A percentile compares a stretch with the other conserved stretches of the same genome.
Conservation (phyloP, 2,113 vertebrate species). For the Zosterops hypoxanthus region DNA sequence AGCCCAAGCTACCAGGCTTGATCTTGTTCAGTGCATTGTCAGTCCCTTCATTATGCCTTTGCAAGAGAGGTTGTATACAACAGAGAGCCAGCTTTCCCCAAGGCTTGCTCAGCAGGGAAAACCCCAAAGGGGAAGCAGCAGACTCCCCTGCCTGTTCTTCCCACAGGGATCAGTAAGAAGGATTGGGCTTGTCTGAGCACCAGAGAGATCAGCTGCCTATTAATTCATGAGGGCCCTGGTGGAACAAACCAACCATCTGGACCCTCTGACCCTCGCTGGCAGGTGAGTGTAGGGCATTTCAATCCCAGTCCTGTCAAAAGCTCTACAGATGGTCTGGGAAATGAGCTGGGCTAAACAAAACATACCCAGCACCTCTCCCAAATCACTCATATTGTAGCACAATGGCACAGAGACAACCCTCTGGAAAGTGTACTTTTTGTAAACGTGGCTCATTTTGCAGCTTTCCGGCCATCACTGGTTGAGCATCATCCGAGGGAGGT, state of each 20-base stretch:
- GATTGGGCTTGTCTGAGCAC: constrained; percentile 1
- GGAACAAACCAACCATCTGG: not conserved
- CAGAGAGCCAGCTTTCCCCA: not conserved
- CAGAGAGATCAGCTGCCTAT: not conserved
- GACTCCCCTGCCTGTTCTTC: not conserved
- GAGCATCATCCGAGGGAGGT: not conserved
- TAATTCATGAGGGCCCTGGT: not conserved
- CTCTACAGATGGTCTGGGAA: not conserved
- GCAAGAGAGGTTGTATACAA: not conserved
- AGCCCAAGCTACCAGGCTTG: not conserved
- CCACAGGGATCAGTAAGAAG: not conserved
- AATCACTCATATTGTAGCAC: not conserved
- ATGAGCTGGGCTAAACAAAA: not conserved
- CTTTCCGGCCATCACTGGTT: not conserved
- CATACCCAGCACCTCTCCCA: not conserved
- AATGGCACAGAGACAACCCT: not conserved
- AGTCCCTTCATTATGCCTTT: not conserved
- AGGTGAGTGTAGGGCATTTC: not conserved
- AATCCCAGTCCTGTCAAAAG: not conserved
- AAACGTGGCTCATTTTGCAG: not conserved
- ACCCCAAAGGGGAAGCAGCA: not conserved
- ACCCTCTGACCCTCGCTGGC: not conserved
- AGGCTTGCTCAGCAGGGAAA: not conserved
- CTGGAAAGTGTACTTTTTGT: accelerated
- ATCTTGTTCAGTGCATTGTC: not conserved